Evolutionary conservation across 1,140 invertebrate species (phyloP), one percentile per base, ranked within the genome.

Genomic region (Eueides isabella): DNA sequence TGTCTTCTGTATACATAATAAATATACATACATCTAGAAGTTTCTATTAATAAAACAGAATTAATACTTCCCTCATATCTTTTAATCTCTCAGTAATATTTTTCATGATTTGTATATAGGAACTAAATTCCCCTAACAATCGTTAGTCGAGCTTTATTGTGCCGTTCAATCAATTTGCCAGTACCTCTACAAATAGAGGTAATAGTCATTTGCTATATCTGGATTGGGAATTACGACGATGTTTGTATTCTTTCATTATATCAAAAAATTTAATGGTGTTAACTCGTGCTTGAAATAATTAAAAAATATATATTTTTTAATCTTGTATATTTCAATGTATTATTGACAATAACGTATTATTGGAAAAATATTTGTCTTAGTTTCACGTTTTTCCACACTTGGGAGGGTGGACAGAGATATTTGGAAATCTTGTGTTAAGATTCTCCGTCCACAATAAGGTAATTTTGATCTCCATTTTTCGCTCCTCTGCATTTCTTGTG

Each of bases 221-320:
- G 63, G 14, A 75, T 70, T 55, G 67, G 67, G 23, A 70, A 74
- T 74, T 70, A 75, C 66, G 41, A 35, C 29, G 29, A 61, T 71
- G 65, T 75, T 75, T 75, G 33, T 73, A n/a, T 19, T 44, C n/a
- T n/a, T 19, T 44, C 7, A 44, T 44, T 44, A 44, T n/a, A 9
- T 44, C 5, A 19, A 19, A 2, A 19, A 19, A n/a, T 41, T 1
- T 19, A 44, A 2, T 19, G 19, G n/a, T 6, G 19, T 6, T 31
- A 5, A 31, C 7, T 44, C 0, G n/a, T 44, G 5, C 41, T 44
- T 19, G n/a, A 19, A 0, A 19, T 35, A 35, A 31, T 1, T 11
- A 38, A 38, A 38, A 38, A 38, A 5, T 2, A 1, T 16, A 14
- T 16, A 1, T 4, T 16, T 38, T 38, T n/a, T n/a, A n/a, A n/a